phyloP scores from a whole-genome alignment of 2,113 vertebrate genomes.

The Pontoporia blainvillei region DNA sequence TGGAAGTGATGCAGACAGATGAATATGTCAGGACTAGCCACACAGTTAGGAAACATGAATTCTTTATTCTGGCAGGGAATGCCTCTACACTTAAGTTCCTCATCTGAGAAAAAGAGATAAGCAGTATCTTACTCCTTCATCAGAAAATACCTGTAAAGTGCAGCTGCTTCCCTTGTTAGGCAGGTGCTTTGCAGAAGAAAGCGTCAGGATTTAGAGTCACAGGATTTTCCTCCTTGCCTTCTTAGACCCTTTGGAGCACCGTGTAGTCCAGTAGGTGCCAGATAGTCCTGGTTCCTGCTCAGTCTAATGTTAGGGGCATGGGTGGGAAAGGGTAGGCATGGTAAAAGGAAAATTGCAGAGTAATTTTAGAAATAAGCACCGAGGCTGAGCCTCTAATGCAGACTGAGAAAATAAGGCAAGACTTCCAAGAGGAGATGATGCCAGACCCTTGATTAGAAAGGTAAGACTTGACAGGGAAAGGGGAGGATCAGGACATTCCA shows the following conservation, averaged over 20 bases:
- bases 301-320: neutral
- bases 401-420: neutral
- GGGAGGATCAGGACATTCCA: neutral
- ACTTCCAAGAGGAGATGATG: neutral
- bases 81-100: conserved; percentile 37
- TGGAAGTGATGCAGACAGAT: neutral
- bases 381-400: neutral
- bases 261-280: neutral
- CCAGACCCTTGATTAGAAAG: neutral
- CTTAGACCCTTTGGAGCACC: neutral
- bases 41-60: neutral
- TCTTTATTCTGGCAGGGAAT: neutral
- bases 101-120: conserved; percentile 25
- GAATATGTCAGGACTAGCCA: neutral
- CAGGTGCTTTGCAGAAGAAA: neutral
- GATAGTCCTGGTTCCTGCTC: neutral
- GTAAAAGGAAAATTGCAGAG: neutral
- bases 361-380: neutral
- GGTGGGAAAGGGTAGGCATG: neutral
- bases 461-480: neutral
- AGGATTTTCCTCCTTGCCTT: neutral
- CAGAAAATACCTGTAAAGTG: neutral
- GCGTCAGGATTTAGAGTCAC: neutral
- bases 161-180: neutral
- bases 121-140: neutral